A percentile compares a stretch with the other conserved stretches of the same genome.
Conservation (phyloP, 2,888 invertebrate species). For the Balanococcus diminutus region DNA sequence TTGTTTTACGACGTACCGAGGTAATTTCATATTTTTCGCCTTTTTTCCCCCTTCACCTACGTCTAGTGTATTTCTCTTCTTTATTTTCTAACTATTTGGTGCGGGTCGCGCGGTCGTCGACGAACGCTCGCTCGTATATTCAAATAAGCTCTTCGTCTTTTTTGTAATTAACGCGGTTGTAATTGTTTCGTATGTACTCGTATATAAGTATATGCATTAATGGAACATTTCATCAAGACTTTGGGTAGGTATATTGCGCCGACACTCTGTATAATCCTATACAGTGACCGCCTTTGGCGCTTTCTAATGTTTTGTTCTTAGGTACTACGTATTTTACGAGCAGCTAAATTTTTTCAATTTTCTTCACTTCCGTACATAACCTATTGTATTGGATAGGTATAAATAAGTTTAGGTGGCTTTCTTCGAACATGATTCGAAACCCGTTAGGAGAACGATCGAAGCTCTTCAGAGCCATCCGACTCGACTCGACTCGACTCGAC, state of each 20-base stretch:
- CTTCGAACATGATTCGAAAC: background rate
- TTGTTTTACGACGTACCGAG: conserved; percentile 15
- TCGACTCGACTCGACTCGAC: too few relatives aligned
- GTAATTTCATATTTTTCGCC: background rate
- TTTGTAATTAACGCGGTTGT: background rate
- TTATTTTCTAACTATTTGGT: background rate
- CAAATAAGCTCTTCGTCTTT: background rate
- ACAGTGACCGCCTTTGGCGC: background rate
- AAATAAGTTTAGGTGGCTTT: background rate
- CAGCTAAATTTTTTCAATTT: background rate
- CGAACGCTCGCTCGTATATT: background rate
- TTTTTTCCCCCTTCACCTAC: background rate
- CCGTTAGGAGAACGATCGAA: background rate
- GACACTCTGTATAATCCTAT: background rate
- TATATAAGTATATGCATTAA: too few relatives aligned
- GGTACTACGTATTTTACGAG: conserved; percentile 13
- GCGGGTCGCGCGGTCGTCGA: background rate
- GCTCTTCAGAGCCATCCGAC: background rate
- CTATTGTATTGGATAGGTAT: too few relatives aligned
- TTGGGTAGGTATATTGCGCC: background rate
- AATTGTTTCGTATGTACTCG: conserved; percentile 30
- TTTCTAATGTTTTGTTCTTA: conserved; percentile 4
- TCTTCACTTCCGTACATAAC: background rate
- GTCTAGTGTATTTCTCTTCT: background rate
- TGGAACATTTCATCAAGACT: background rate